A percentile compares a stretch with the other conserved stretches of the same genome.
Evolutionary conservation across 2,113 vertebrate genomes (phyloP).

Genomic region (Oreamnos americanus): DNA sequence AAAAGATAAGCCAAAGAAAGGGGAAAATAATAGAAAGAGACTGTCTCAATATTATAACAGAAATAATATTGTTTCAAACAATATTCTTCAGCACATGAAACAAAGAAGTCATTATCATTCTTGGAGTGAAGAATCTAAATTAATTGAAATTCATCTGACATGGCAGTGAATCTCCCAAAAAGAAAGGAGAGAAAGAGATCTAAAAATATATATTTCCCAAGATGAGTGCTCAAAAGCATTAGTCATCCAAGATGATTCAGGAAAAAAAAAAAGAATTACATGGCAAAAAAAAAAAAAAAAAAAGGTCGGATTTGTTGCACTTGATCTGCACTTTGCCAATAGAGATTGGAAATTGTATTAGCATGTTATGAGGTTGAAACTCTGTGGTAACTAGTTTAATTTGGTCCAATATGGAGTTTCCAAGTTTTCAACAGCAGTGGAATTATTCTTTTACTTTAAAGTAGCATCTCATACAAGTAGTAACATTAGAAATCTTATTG

Average conservation of each 20-base stretch:
- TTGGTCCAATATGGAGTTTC: not conserved
- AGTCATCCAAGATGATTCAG: not conserved
- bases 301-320: not conserved
- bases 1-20: conserved; percentile 9
- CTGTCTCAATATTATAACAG: not conserved
- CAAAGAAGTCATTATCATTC: not conserved
- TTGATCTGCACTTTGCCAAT: not conserved
- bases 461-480: not conserved
- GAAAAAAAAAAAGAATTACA: not conserved
- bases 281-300: not conserved
- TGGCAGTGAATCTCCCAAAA: not conserved
- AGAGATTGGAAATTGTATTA: not conserved
- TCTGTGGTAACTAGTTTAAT: not conserved
- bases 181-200: not conserved
- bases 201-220: not conserved
- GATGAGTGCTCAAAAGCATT: not conserved
- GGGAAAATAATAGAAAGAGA: not conserved
- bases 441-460: not conserved
- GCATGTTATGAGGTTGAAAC: not conserved
- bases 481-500: not conserved
- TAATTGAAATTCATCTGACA: not conserved
- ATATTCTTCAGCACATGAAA: not conserved
- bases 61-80: not conserved
- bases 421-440: not conserved
- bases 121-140: not conserved